Base-by-base conservation (phyloP, 2,888 invertebrate genomes). In the Globia sparganii region DNA sequence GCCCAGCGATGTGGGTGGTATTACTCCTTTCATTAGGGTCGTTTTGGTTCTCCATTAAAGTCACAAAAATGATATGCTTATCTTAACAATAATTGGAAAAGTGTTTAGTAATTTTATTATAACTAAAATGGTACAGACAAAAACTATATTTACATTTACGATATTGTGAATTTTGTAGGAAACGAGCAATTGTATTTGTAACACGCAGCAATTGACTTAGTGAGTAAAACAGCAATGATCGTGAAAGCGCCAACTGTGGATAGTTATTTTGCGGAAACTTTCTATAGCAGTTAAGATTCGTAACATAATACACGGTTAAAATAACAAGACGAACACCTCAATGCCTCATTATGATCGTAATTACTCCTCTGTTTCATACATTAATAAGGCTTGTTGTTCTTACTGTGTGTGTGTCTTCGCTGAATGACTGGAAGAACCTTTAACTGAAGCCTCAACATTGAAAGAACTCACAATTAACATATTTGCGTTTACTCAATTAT, bases 1-100 rank as follows among this genome's bases (percentile, higher is more conserved):
- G 87, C 86, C 72, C 78, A 86, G 77, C 94, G 86, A 88, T 90
- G 94, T 95, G 96, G 95, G 96, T 94, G 96, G 96, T 86, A 92
- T 91, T 80, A 87, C 75, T 88, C 88, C 88, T 88, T 90, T 91
- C 89, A 90, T 72, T 82, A 72, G 73, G 73, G 69, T 80, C 59
- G 74, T 75, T 82, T 83, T 88, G 78, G 77, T 85, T 75, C 59
- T 67, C 62, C 70, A 71, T 72, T 79, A 79, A 34, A 72, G 21
- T 78, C 65, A n/a, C 37, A 34, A 64, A 75, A 67, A 73, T 71
- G 15, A 81, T 71, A 59, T 46, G 37, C 49, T 61, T 72, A 59
- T 65, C 58, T 72, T 25, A 25, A 58, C 21, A 64, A 53, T 56
- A 31, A 40, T 59, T 69, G 46, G 59, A 66, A 58, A 65, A 31